Evolutionary conservation across 2,797 vertebrate genomes (phyloP).

Genomic region (Alca torda): DNA sequence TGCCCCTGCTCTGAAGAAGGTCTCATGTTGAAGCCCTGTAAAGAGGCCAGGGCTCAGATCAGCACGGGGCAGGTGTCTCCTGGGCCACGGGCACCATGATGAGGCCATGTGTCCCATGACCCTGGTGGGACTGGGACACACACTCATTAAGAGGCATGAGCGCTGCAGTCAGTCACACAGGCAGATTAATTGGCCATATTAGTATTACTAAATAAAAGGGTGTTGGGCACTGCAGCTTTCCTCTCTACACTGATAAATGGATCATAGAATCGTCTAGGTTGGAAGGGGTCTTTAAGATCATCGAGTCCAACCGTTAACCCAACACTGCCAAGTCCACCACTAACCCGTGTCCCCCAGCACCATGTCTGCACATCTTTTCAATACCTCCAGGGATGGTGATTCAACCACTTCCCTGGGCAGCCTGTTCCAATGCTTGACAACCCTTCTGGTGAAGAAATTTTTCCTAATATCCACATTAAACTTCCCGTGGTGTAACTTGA

Average conservation of each 20-base stretch:
- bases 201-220: neutral
- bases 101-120: accelerated
- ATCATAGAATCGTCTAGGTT: neutral
- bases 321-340: neutral
- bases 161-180: accelerated
- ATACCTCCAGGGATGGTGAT: neutral
- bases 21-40: neutral
- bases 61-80: accelerated
- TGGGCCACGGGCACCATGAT: accelerated
- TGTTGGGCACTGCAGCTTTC: neutral
- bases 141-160: neutral
- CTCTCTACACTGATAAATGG: neutral
- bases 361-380: neutral
- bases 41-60: accelerated
- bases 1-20: neutral
- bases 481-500: too few species aligned
- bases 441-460: neutral
- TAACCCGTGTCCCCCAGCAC: neutral
- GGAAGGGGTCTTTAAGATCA: neutral
- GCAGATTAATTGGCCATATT: neutral
- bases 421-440: neutral
- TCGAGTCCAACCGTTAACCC: neutral
- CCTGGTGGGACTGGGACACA: neutral
- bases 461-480: neutral
- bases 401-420: neutral